Evolutionary conservation across 2,797 vertebrate species (phyloP), one percentile per base, ranked within the genome.

Genomic region (Sebastes elongatus): DNA sequence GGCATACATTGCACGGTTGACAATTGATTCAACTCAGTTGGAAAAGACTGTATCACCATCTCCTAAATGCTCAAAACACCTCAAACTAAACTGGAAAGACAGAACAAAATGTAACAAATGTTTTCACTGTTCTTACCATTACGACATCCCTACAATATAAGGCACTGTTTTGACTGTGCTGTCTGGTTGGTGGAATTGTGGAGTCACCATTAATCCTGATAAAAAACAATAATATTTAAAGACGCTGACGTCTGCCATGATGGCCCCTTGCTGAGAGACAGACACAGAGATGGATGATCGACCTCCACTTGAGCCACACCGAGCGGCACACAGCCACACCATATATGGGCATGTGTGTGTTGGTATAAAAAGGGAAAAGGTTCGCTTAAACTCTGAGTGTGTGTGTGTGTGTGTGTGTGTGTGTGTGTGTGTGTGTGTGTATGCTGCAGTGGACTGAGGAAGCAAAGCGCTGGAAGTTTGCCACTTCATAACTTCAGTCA

Each of bases 401-500:
- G 28, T 28, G 61, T 22, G 61, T 49, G 46, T 20, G 61, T 80
- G 71, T 81, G 28, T 28, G 61, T 22, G 61, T 49, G 46, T 20
- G 61, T 80, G 71, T 81, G 33, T 35, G 35, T 49, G 28, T 52
- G 55, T 25, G 33, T 76, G 42, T 55, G 27, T 59, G 63, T 35
- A 28, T 23, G 61, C 6, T 60, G 74, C 61, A 76, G 22, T 49
- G 64, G 72, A 73, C 16, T n/a, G 55, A 61, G 52, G 25, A 83
- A 32, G n/a, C 61, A 78, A 71, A 57, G 35, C 2, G 1, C 72
- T 90, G 87, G 89, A 89, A 38, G 49, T 69, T 72, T 60, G 78
- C 91, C 90, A 83, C 69, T 62, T 89, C 79, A 84, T 91, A 88
- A 90, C 76, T 86, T 80, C 35, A 63, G 74, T 35, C 78, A 63